Conservation (phyloP, 2,888 invertebrate genomes). For the Microplitis deprimator region DNA sequence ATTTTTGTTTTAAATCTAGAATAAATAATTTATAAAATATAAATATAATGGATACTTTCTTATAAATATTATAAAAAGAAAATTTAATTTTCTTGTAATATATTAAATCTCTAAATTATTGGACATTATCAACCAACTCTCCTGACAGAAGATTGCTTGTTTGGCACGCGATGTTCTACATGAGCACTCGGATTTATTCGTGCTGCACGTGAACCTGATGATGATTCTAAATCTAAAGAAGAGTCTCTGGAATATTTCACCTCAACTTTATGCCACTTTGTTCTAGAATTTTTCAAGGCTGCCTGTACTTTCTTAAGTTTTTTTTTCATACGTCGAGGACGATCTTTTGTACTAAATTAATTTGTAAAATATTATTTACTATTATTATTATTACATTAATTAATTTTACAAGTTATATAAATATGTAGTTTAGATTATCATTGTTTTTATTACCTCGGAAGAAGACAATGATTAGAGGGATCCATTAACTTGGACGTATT, state of each 20-base stretch:
- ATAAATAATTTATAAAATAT: no score
- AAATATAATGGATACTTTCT: no score
- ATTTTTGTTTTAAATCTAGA: neutral
- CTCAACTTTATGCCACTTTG: neutral
- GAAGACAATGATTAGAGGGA: neutral
- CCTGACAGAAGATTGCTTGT: slow-evolving; percentile 44
- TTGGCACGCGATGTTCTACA: slow-evolving; percentile 55
- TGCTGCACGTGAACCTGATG: slow-evolving; percentile 41
- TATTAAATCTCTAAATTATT: neutral
- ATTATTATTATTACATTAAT: neutral
- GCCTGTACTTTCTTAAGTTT: neutral
- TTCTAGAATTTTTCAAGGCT: neutral
- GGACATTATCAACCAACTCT: slow-evolving; percentile 34
- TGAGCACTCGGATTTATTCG: slow-evolving; percentile 57
- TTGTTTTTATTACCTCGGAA: slow-evolving; percentile 1
- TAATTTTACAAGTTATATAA: neutral
- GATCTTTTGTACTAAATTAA: neutral
- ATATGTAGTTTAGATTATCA: neutral
- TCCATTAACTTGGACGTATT: neutral
- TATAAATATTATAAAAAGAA: no score
- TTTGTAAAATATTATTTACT: neutral
- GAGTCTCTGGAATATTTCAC: neutral
- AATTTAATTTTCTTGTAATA: neutral
- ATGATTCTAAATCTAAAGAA: slow-evolving; percentile 2
- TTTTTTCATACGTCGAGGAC: neutral